Base-by-base conservation (phyloP, 2,113 vertebrate species). In the Hystrix cristata region DNA sequence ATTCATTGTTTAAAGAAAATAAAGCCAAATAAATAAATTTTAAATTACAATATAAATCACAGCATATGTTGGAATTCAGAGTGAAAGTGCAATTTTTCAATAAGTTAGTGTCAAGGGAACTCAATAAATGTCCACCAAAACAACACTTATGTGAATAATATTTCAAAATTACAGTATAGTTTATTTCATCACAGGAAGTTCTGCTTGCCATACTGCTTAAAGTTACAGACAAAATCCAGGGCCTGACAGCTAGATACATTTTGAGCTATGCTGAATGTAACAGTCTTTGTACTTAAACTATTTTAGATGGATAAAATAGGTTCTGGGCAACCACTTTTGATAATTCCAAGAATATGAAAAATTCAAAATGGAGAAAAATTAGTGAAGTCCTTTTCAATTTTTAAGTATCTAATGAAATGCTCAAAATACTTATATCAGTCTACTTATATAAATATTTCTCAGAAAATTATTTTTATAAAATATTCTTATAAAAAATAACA, bases 1-100 rank as follows among this genome's bases (percentile, higher is more conserved):
- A 83, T 97, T 98, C 96, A 97, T 74, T 95, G 92, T 84, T 98
- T 97, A 92, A 88, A 92, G 64, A 84, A 53, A 51, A 89, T 38
- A 92, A 92, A 89, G 21, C 19, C 1, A 89, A 92, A 4, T 43
- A 82, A 7, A 69, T 78, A 15, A 34, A 51, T 78, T 90, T 82
- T 71, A 23, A 86, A 38, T n/a, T 34, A 81, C 16, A 89, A 94
- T 78, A 92, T 64, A 82, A 90, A 92, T 74, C 27, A 96, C 5
- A 69, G 10, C 3, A 27, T 74, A 46, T 83, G 46, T 92, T 81
- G 31, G 14, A 90, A 87, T 71, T 95, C 59, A 87, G 72, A 87
- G 67, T 57, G n/a, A 46, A 90, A 60, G 23, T 43, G 0, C 5
- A 69, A 6, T 34, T 46, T 94, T 89, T 84, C 27, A 91, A 84